Evolutionary conservation across 2,888 invertebrate species (phyloP).

Genomic region (Drosophila diplacantha): DNA sequence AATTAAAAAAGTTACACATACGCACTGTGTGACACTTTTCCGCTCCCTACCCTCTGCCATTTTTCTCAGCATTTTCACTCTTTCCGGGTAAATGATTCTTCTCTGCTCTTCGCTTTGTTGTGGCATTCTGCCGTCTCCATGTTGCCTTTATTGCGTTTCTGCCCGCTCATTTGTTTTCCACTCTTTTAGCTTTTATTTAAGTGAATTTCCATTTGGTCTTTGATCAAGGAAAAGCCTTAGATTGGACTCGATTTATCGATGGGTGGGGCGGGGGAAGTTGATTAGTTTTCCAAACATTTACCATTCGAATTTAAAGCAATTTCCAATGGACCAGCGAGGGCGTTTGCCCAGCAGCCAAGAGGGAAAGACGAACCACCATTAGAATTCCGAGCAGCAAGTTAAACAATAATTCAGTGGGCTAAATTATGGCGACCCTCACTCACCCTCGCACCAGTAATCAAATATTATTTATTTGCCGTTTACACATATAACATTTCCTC

Average conservation of each 20-base stretch:
- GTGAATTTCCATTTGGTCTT: conserved; percentile 9
- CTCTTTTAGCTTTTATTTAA: conserved; percentile 31
- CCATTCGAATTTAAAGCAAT: conserved; percentile 11
- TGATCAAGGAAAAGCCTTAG: conserved; percentile 2
- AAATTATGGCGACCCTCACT: conserved; percentile 39
- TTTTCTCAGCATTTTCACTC: conserved; percentile 36
- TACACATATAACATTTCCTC: conserved; percentile 62
- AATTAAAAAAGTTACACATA: conserved; percentile 67
- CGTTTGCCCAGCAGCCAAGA: not conserved
- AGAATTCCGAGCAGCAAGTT: conserved; percentile 51
- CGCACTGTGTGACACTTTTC: conserved; percentile 44
- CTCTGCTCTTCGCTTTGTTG: conserved; percentile 8
- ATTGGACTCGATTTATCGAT: conserved; percentile 12
- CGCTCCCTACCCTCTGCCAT: conserved; percentile 10
- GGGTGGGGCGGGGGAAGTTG: not conserved
- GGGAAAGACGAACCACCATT: conserved; percentile 13
- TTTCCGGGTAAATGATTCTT: conserved; percentile 26
- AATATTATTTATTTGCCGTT: conserved; percentile 69
- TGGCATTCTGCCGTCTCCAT: conserved; percentile 2
- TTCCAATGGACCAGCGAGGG: not conserved
- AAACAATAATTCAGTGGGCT: conserved; percentile 51
- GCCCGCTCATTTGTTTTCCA: conserved; percentile 47
- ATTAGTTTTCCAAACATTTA: conserved; percentile 32
- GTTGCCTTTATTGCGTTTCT: conserved; percentile 29
- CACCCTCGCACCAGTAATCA: conserved; percentile 48